Conservation (phyloP, 2,888 invertebrate species). For the Tipula vernalis region DNA sequence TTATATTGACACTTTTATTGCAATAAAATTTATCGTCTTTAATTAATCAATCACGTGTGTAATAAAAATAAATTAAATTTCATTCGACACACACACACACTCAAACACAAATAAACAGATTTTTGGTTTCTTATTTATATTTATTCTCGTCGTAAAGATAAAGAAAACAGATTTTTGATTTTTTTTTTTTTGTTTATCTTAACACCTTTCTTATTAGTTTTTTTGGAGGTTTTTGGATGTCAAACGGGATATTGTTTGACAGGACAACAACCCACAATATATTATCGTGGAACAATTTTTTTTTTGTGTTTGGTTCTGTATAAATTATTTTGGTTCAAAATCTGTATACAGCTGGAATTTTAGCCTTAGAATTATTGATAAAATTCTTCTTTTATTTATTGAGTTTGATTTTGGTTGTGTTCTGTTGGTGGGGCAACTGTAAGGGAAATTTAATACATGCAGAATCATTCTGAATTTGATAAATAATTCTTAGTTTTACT, state of each 20-base stretch:
- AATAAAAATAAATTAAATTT: not conserved
- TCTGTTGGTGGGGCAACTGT: too few relatives aligned
- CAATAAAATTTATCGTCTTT: not conserved
- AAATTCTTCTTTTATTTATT: not conserved
- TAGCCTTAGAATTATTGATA: not conserved
- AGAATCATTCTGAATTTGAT: too few relatives aligned
- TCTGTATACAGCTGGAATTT: not conserved
- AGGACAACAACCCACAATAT: not conserved
- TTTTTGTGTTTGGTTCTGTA: not conserved
- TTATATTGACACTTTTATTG: not conserved
- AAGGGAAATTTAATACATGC: too few relatives aligned
- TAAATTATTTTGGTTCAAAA: not conserved
- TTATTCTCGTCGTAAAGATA: not conserved
- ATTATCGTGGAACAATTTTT: not conserved
- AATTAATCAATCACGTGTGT: not conserved
- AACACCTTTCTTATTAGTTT: not conserved
- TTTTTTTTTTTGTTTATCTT: not conserved
- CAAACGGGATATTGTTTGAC: not conserved
- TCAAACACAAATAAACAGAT: not conserved
- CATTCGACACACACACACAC: not conserved
- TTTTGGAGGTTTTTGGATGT: not conserved
- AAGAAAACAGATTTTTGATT: not conserved
- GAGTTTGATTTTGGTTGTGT: not conserved
- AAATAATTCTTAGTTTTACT: too few relatives aligned
- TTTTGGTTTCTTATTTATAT: not conserved